Conservation (phyloP, 2,113 vertebrate genomes). For the Emydocephalus ijimae region DNA sequence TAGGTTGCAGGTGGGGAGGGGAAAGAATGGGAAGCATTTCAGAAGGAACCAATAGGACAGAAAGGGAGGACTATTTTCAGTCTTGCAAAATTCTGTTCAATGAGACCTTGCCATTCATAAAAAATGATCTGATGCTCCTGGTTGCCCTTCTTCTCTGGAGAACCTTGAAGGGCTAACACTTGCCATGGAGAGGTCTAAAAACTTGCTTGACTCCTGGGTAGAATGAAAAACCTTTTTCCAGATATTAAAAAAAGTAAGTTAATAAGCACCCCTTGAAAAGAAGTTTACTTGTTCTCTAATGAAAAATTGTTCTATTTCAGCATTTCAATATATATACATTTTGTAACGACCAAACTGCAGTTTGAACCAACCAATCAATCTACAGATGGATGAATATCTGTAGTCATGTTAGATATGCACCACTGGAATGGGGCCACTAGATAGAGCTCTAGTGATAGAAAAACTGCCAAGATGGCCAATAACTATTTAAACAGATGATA, state of each 20-base stretch:
- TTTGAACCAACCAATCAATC: not conserved
- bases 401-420: not conserved
- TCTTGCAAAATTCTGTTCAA: not conserved
- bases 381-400: not conserved
- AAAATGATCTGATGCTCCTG: not conserved
- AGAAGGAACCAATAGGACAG: not conserved
- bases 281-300: not conserved
- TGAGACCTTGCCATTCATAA: not conserved
- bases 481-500: not conserved
- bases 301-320: not conserved
- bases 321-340: not conserved
- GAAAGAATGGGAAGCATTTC: not conserved
- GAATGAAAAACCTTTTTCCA: not conserved
- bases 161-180: not conserved
- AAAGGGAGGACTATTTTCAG: not conserved
- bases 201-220: not conserved
- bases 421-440: not conserved
- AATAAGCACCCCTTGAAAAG: not conserved
- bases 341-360: not conserved
- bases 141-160: not conserved
- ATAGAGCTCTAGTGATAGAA: not conserved
- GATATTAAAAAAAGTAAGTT: not conserved
- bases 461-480: not conserved
- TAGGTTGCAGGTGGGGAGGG: not conserved
- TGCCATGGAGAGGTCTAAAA: not conserved